phyloP scores from a whole-genome alignment of 2,888 invertebrate genomes.

The Labia minor region DNA sequence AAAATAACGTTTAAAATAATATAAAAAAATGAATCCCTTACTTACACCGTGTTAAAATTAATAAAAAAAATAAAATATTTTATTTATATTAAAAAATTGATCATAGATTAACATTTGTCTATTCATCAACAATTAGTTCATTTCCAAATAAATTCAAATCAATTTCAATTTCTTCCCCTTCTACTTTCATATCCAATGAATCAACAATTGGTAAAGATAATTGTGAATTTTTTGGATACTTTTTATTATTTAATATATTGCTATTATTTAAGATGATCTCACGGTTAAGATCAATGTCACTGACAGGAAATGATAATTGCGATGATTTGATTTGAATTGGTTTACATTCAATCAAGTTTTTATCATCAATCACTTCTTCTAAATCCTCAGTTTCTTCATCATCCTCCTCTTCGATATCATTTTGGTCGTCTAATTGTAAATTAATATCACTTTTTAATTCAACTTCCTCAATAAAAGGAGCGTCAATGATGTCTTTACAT shows the following conservation, averaged over 20 bases:
- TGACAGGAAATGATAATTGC: background rate
- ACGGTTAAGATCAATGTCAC: background rate
- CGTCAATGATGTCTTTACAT: background rate
- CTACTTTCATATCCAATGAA: background rate
- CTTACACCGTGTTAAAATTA: no score
- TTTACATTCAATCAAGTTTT: background rate
- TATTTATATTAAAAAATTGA: no score
- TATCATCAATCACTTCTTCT: background rate
- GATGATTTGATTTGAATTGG: background rate
- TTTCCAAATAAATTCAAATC: background rate
- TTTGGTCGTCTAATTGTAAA: background rate
- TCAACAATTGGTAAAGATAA: background rate
- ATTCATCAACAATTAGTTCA: background rate
- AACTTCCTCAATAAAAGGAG: constrained; percentile 1
- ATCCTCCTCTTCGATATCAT: background rate
- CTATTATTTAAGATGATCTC: background rate
- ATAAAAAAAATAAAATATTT: no score
- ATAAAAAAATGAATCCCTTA: no score
- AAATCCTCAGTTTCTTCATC: background rate
- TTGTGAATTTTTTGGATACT: background rate
- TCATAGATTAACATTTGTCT: no score
- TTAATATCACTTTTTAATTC: background rate
- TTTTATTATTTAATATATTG: background rate
- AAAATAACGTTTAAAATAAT: no score
- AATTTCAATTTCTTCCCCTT: background rate